Conservation (phyloP, 2,797 vertebrate genomes). For the Echiichthys vipera region DNA sequence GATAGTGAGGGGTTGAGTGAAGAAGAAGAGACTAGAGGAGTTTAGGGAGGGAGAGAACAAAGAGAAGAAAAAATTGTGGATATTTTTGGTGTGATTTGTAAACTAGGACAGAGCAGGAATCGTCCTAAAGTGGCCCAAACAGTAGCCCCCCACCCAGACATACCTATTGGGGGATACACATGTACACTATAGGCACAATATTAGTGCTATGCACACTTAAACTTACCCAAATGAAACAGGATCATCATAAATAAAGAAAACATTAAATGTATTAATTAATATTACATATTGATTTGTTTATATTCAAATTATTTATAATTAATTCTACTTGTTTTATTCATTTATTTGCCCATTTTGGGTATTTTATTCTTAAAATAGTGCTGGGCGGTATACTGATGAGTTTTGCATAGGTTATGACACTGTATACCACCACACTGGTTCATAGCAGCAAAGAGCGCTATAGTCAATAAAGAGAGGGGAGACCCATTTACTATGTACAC, state of each 20-base stretch:
- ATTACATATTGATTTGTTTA: too few species aligned
- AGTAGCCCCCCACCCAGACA: conserved; percentile 12
- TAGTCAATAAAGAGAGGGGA: too few species aligned
- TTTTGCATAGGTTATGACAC: too few species aligned
- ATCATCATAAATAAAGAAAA: background rate
- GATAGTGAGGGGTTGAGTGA: conserved; percentile 15
- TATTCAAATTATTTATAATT: too few species aligned
- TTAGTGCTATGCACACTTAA: background rate
- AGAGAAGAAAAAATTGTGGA: background rate
- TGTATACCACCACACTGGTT: too few species aligned
- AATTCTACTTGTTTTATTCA: too few species aligned
- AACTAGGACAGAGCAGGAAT: conserved; percentile 71
- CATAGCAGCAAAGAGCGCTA: too few species aligned
- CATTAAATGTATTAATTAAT: too few species aligned
- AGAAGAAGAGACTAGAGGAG: background rate
- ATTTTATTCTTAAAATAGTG: background rate
- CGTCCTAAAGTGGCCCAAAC: conserved; percentile 42
- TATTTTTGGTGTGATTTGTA: conserved; percentile 63
- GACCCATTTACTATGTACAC: too few species aligned
- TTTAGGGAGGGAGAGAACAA: conserved; percentile 4
- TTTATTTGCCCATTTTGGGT: background rate
- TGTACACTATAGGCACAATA: background rate
- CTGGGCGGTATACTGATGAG: too few species aligned
- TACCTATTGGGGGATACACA: background rate
- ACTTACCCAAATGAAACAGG: background rate